Evolutionary conservation across 2,888 invertebrate species (phyloP), one percentile per base, ranked within the genome.

Genomic region (Tachystola acroxantha): DNA sequence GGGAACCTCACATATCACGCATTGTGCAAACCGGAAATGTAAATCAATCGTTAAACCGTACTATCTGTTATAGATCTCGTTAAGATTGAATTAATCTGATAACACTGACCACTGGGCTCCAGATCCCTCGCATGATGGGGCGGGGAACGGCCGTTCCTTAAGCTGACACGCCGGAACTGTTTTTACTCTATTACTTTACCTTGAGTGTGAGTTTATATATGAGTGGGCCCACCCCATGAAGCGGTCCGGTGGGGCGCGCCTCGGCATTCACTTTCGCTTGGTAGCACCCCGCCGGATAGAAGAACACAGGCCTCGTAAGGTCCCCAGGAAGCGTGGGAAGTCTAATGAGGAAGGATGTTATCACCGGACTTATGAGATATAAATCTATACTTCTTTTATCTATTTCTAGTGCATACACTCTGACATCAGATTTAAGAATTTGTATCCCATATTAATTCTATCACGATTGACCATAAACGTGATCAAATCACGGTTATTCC

Each of bases 71-170:
- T n/a, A n/a, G n/a, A n/a, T n/a, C n/a, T n/a, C n/a, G n/a, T n/a
- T n/a, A n/a, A n/a, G n/a, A 37, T 38, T 19, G 26, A 32, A 20
- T 7, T 7, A 4, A 20, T 5, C 6, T 44, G 45, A 43, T 64
- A 54, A 48, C 73, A 90, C 90, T 89, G 80, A 89, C 90, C 89
- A 88, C 87, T 80, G 75, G 75, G 82, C 87, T 88, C 88, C 88
- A 78, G 82, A 79, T 87, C 88, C 88, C 88, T 86, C 81, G 82
- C 89, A 89, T 90, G 82, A 48, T 82, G 79, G 71, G 72, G 75
- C 71, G 76, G 77, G 78, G 75, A 64, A 65, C 65, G 68, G 66
- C 66, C 65, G 68, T 57, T 71, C 67, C 74, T 65, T 71, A 50
- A 65, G 71, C 69, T 68, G 59, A 69, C 64, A 58, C 70, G 73